Evolutionary conservation across 2,113 vertebrate species (phyloP).

Genomic region (Trogon surrucura): DNA sequence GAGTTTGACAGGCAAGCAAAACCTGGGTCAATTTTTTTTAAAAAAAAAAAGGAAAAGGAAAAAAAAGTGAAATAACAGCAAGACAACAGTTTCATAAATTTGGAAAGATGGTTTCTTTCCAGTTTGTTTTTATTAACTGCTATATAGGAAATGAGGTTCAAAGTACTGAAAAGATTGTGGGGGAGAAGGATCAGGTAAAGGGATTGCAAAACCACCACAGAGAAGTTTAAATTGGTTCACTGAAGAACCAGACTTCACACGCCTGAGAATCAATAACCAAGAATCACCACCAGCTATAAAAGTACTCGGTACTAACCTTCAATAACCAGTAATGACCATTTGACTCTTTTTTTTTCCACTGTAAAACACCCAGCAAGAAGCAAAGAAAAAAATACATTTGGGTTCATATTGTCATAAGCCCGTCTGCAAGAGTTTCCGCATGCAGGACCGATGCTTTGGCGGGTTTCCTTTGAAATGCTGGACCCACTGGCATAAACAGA

Average conservation of each 20-base stretch:
- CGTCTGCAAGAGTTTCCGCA: neutral
- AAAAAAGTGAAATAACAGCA: slow-evolving; percentile 52
- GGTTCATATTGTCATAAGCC: neutral
- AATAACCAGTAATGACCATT: neutral
- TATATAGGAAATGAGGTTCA: slow-evolving; percentile 77
- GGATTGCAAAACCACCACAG: slow-evolving; percentile 52
- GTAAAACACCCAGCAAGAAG: neutral
- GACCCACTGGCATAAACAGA: neutral
- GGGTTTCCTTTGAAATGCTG: neutral
- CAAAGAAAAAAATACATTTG: neutral
- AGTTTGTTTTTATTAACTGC: slow-evolving; percentile 78
- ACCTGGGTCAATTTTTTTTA: neutral
- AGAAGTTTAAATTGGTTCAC: slow-evolving; percentile 44
- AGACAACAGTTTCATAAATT: slow-evolving; percentile 71
- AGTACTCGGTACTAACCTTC: neutral
- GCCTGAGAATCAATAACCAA: slow-evolving; percentile 34
- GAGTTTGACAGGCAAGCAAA: slow-evolving; percentile 61
- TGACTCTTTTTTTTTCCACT: neutral
- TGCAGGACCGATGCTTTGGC: neutral
- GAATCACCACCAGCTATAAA: neutral
- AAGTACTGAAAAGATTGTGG: slow-evolving; percentile 69
- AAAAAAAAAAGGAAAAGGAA: neutral
- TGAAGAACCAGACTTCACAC: slow-evolving; percentile 52
- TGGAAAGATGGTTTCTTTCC: slow-evolving; percentile 55
- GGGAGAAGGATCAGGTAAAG: slow-evolving; percentile 59